These are phyloP conservation scores for Drosophila arizonae DNA, from an alignment of 1,140 invertebrate species.

Conservation along the genomic window DNA sequence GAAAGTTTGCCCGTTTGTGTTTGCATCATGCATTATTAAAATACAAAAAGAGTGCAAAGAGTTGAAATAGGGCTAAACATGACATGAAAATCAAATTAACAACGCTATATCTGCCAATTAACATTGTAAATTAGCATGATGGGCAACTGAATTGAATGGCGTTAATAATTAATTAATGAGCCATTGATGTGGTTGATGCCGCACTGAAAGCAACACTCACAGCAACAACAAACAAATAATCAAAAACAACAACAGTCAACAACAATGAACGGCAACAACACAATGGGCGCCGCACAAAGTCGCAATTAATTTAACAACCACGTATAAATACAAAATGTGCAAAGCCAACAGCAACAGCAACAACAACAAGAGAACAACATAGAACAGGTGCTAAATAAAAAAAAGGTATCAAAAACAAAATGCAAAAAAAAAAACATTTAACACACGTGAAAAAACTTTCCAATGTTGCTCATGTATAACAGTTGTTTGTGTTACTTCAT, in stretches of 20 bases:
- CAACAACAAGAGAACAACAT: not conserved
- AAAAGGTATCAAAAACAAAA: conserved; percentile 1
- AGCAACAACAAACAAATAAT: conserved; percentile 4
- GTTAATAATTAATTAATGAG: conserved; percentile 68
- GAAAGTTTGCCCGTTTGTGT: no score
- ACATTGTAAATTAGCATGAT: conserved; percentile 43
- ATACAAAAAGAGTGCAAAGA: not conserved
- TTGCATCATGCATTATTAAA: not conserved
- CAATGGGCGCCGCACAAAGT: conserved; percentile 50
- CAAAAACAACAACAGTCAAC: conserved; percentile 20
- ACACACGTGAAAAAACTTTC: conserved; percentile 2
- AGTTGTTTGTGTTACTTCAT: not conserved
- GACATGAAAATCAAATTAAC: conserved; percentile 1
- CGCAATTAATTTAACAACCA: conserved; percentile 72
- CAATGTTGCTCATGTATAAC: conserved; percentile 2
- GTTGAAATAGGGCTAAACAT: not conserved
- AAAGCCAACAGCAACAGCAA: not conserved
- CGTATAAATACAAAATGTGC: conserved; percentile 26
- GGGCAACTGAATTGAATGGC: conserved; percentile 23
- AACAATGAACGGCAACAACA: conserved; percentile 16
- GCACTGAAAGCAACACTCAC: not conserved
- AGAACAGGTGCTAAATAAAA: conserved; percentile 5
- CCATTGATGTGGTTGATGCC: conserved; percentile 43
- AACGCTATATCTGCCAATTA: conserved; percentile 12
- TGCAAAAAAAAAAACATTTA: not conserved